A percentile compares a stretch with the other conserved stretches of the same genome.
Evolutionary conservation across 2,797 vertebrate species (phyloP).

Genomic region (Champsocephalus gunnari): DNA sequence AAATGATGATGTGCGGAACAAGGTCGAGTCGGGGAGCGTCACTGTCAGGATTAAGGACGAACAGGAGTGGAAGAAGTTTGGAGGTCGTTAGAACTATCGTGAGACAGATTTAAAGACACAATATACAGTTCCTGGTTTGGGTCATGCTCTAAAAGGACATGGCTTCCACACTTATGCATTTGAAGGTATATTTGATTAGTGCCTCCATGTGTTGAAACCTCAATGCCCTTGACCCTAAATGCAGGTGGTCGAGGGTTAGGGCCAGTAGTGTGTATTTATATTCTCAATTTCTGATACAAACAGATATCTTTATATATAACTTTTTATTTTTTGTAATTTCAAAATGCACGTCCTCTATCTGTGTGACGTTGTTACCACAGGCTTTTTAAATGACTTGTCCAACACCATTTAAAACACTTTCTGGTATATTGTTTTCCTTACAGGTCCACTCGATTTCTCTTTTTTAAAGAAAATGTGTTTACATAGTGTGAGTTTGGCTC

Average conservation of each 20-base stretch:
- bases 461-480: slow-evolving; percentile 49
- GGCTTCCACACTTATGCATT: not conserved
- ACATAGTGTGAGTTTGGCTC: slow-evolving; percentile 35
- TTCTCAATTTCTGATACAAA: slow-evolving; percentile 1
- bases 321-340: slow-evolving; percentile 3
- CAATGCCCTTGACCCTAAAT: not conserved
- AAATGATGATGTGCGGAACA: not conserved
- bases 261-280: not conserved
- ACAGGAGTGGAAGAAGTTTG: not conserved
- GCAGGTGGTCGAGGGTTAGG: not conserved
- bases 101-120: not conserved
- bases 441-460: slow-evolving; percentile 40
- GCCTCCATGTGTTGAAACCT: not conserved
- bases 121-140: not conserved
- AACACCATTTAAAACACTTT: slow-evolving; percentile 8
- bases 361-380: slow-evolving; percentile 6
- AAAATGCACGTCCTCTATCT: not conserved
- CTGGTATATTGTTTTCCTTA: slow-evolving; percentile 18
- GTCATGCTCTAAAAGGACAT: not conserved
- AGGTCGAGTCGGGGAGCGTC: not conserved
- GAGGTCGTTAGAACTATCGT: not conserved
- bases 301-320: not conserved
- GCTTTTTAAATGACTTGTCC: slow-evolving; percentile 13
- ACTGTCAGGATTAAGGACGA: slow-evolving; percentile 6
- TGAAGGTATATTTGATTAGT: not conserved